Percentiles rank a stretch among this genome's conserved stretches.
Evolutionary conservation across 2,797 vertebrate genomes (phyloP).

Genomic region (Phyllotis vaccarum): DNA sequence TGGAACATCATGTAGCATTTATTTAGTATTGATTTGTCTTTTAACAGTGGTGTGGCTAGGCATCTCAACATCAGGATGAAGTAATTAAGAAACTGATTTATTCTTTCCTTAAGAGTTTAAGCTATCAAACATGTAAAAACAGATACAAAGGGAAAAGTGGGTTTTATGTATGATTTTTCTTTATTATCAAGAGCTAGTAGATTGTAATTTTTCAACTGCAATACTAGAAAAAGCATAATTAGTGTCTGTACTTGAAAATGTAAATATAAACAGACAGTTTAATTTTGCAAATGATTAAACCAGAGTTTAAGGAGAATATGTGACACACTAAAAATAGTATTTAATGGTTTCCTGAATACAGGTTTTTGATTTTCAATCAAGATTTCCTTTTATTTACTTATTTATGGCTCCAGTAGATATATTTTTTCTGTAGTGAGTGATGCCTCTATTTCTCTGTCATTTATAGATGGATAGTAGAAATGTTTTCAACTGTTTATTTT

Average conservation of each 20-base stretch:
- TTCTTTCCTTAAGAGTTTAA: neutral
- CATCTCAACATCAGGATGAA: neutral
- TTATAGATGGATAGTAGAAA: neutral
- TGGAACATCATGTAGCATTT: neutral
- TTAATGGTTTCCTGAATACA: neutral
- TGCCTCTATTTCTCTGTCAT: neutral
- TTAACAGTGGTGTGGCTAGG: neutral
- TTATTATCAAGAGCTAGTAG: neutral
- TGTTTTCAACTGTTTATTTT: neutral
- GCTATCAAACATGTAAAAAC: neutral
- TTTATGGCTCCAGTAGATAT: neutral
- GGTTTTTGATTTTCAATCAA: neutral
- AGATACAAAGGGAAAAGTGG: neutral
- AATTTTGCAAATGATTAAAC: neutral
- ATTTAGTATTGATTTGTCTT: conserved; percentile 29
- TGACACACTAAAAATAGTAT: neutral
- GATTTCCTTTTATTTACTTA: neutral
- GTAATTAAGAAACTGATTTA: neutral
- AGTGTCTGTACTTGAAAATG: neutral
- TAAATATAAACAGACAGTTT: neutral
- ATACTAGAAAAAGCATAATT: neutral
- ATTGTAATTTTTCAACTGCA: neutral
- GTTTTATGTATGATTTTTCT: neutral
- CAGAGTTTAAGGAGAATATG: neutral
- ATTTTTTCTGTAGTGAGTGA: neutral